A percentile compares a stretch with the other conserved stretches of the same genome.
phyloP scores from a whole-genome alignment of 2,797 vertebrate genomes.

The Graptemys geographica region DNA sequence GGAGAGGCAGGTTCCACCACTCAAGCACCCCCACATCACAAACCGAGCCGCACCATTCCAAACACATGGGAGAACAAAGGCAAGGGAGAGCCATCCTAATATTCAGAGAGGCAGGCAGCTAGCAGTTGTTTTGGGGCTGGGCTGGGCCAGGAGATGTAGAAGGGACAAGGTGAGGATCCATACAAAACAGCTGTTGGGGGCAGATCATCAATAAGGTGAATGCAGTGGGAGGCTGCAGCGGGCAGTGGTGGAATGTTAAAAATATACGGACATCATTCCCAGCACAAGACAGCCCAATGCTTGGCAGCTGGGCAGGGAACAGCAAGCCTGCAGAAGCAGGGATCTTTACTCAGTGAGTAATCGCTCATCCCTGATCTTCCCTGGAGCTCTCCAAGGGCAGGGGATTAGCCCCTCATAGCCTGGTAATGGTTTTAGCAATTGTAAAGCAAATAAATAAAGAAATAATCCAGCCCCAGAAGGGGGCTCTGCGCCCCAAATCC shows the following conservation, averaged over 20 bases:
- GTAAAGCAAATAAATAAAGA: constrained; percentile 38
- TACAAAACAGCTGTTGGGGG: neutral
- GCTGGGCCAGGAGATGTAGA: neutral
- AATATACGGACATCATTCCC: neutral
- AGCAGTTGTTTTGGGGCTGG: neutral
- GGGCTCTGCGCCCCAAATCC: constrained; percentile 63
- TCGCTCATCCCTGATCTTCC: neutral
- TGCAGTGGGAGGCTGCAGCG: neutral
- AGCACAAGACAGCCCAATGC: neutral
- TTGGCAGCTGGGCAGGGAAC: neutral
- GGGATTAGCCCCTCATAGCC: constrained; percentile 28
- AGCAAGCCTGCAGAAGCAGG: constrained; percentile 12
- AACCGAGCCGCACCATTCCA: rapidly evolving
- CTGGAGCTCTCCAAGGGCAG: constrained; percentile 7
- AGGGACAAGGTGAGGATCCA: neutral
- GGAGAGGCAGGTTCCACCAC: neutral
- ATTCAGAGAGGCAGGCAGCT: neutral
- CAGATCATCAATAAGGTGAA: neutral
- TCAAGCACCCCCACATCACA: neutral
- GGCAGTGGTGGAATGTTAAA: neutral
- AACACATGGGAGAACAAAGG: rapidly evolving
- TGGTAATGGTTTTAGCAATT: constrained; percentile 48
- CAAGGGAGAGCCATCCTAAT: neutral
- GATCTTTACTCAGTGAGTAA: constrained; percentile 40
- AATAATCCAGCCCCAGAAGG: constrained; percentile 59